A percentile compares a stretch with the other conserved stretches of the same genome.
Conservation (phyloP, 2,888 invertebrate genomes). For the Dryomyza anilis region DNA sequence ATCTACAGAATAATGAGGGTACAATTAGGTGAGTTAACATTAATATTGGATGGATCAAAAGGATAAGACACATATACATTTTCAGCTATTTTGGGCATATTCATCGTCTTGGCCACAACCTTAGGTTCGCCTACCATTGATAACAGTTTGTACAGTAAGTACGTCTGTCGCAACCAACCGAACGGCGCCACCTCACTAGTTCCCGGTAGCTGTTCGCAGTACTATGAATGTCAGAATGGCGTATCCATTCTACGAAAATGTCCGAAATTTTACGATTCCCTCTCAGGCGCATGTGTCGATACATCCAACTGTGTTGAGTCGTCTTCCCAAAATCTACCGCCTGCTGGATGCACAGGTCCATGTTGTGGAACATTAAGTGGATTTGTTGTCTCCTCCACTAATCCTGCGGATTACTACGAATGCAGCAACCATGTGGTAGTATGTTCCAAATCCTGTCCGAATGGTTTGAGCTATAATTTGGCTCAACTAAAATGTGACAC, state of each 20-base stretch:
- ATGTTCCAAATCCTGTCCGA: slow-evolving; percentile 22
- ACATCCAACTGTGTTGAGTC: slow-evolving; percentile 43
- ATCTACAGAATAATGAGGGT: no score
- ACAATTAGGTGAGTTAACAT: no score
- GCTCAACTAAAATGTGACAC: slow-evolving; percentile 30
- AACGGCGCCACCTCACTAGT: slow-evolving; percentile 50
- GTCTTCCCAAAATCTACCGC: no score
- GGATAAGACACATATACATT: no score
- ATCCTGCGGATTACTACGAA: slow-evolving; percentile 34
- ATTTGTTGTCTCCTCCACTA: slow-evolving; percentile 32
- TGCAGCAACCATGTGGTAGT: slow-evolving; percentile 31
- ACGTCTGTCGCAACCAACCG: slow-evolving; percentile 45
- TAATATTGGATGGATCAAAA: no score
- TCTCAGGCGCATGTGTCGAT: slow-evolving; percentile 43
- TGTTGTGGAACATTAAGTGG: slow-evolving; percentile 33
- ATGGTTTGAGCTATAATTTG: slow-evolving; percentile 34
- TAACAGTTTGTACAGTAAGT: slow-evolving; percentile 46
- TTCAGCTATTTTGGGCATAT: slow-evolving; percentile 29
- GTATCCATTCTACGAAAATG: slow-evolving; percentile 40
- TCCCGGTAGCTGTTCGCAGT: slow-evolving; percentile 54
- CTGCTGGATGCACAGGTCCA: slow-evolving; percentile 28
- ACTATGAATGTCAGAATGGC: slow-evolving; percentile 49
- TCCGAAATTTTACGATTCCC: slow-evolving; percentile 43
- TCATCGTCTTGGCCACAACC: slow-evolving; percentile 33
- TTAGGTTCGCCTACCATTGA: slow-evolving; percentile 39